Conservation (phyloP, 2,888 invertebrate genomes). For the Leucoma salicis region DNA sequence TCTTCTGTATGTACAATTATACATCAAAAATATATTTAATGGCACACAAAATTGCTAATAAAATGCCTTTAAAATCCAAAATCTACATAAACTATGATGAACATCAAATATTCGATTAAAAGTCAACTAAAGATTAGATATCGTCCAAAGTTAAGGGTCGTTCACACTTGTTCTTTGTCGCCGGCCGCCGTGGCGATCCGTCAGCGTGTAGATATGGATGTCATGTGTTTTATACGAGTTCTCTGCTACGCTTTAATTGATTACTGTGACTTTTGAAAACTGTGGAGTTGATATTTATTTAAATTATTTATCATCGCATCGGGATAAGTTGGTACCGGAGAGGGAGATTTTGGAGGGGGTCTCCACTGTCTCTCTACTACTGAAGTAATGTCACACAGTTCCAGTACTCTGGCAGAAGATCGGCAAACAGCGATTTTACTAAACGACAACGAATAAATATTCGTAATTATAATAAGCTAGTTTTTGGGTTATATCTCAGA, state of each 20-base stretch:
- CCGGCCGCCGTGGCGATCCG: constrained; percentile 44
- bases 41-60: neutral
- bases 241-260: constrained; percentile 50
- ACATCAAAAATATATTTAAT: no score
- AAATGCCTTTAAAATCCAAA: neutral
- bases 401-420: no score
- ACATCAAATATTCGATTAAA: constrained; percentile 26
- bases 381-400: no score
- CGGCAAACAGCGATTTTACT: no score
- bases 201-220: constrained; percentile 54
- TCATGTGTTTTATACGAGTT: constrained; percentile 43
- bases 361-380: no score
- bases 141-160: constrained; percentile 21
- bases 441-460: no score
- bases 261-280: constrained; percentile 32
- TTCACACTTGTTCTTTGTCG: constrained; percentile 38
- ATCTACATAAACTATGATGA: constrained; percentile 8
- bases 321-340: no score
- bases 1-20: no score
- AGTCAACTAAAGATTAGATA: constrained; percentile 34
- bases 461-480: no score
- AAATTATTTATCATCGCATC: no score
- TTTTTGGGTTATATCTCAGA: no score
- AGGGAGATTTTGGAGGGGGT: no score
- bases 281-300: constrained; percentile 37